Base-by-base conservation (phyloP, 1,140 invertebrate genomes). In the Euborellia annulipes region DNA sequence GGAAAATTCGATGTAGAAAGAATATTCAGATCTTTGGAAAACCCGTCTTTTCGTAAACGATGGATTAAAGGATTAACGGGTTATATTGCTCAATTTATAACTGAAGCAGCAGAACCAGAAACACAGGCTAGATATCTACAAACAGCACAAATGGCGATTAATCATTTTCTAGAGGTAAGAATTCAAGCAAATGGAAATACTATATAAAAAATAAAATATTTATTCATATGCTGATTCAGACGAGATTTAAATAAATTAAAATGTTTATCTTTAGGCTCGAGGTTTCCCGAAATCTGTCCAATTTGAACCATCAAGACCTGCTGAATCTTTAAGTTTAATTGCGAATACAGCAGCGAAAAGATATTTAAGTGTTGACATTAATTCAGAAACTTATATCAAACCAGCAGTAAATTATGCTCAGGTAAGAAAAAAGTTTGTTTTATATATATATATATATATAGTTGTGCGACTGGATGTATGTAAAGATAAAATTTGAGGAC, bases 51-150 rank as follows among this genome's bases (percentile, higher is more conserved):
- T 52, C 72, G 84, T 49, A 69, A 78, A 43, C 70, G 79, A 45
- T 85, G 84, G 83, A 79, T 87, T 46, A 76, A 74, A 46, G 73
- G 73, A 6, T 67, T 81, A 8, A 79, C 79, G 2, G 73, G 75
- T 41, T 82, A 79, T 52, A 62, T 87, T 22, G 80, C 80, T 2
- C 76, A 81, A 36, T 77, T 78, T 69, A 71, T 81, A 4, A 72
- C 78, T 2, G 74, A 82, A 47, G 53, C 85, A 14, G 73, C 82
- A 1, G 79, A 86, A 56, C 82, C 82, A 2, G 71, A 72, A 38
- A 78, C 76, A 16, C 80, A 83, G 54, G 71, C 77, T 55, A 78
- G 70, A 50, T 84, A 83, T 54, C 55, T 84, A 36, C 60, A 68
- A 39, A 78, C 78, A 0, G 69, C 65, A 0, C 77, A 83, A 54